Evolutionary conservation across 2,113 vertebrate genomes (phyloP), one percentile per base, ranked within the genome.

Genomic region (Aldabrachelys gigantea): DNA sequence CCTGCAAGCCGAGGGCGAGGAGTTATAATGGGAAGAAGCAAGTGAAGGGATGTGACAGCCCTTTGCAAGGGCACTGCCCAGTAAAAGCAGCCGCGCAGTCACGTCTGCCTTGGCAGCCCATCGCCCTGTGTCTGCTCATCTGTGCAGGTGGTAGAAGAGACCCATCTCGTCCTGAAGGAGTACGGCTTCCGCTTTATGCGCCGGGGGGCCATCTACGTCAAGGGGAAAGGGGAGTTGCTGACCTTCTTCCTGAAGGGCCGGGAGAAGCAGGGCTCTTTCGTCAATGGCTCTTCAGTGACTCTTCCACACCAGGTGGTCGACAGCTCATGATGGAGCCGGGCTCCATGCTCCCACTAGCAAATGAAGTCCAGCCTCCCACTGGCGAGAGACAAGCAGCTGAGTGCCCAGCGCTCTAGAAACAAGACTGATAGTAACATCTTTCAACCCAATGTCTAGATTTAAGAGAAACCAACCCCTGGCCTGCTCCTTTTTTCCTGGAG

Each of bases 241-340:
- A 99, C 99, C 9, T 99, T 99, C 59, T 99, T 99, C 97, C 95
- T 99, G 27, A 99, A 99, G 94, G 99, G 99, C 75, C 98, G 99
- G 56, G 99, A 99, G 80, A 99, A 99, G 91, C 99, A 99, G 25
- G 99, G 99, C 27, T 98, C 99, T 14, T 98, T 99, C 53, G 94
- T 98, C 47, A 99, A 99, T 0, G 98, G 99, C 87, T 98, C 99
- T 38, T 98, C 99, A 0, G 97, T 99, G 54, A 99, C 99, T 24
- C 98, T 99, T 93, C 99, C 99, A 87, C 99, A 99, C 94, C 99
- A 99, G 97, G 99, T 99, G 92, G 99, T 99, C 87, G 99, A 99
- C 97, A 99, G 98, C 94, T 99, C 99, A 80, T 98, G 98, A 98
- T 87, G 80, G 10, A 13, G 9, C 56, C 41, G 19, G 49, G 21